Base-by-base conservation (phyloP, 2,888 invertebrate genomes). In the Agonum fuliginosum region DNA sequence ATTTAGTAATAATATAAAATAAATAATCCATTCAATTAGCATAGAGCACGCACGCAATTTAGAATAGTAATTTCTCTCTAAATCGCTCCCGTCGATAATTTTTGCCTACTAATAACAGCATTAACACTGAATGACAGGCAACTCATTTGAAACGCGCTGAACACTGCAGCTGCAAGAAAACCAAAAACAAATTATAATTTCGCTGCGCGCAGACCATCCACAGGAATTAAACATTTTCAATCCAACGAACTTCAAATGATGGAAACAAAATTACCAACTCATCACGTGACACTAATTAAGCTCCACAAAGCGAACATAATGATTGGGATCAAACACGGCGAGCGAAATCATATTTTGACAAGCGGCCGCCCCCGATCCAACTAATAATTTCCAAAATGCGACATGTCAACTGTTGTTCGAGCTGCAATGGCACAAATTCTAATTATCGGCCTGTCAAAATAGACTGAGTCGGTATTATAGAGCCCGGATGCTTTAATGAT, bases 351-450 rank as follows among this genome's bases (percentile, higher is more conserved):
- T 74, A 74, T 74, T 74, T 74, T 74, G 74, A 58, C 74, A 74
- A 65, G 62, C 58, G 46, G 5, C 62, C 74, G 10, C 46, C 74
- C 22, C 34, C 58, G n/a, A 37, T 67, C 12, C 8, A 74, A 74
- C 74, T 74, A 74, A 74, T 74, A 74, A 74, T 74, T 74, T 74
- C 43, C 24, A 74, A 74, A 74, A 74, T 74, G 65, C 74, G 65
- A 41, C 46, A 73, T 74, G 74, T 74, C 74, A 74, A 65, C 46
- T 71, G 27, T 14, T 74, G 30, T 65, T 74, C 12, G 14, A 37
- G 14, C n/a, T 62, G 37, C 74, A 74, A n/a, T 17, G 5, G 71
- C 51, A n/a, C 24, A 46, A 62, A 74, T 46, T 62, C 27, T 74
- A 74, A 74, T 74, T 74, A 74, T 30, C n/a, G 17, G 22, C 43